A percentile compares a stretch with the other conserved stretches of the same genome.
phyloP scores from a whole-genome alignment of 2,113 vertebrate species.

The Raja brachyura region DNA sequence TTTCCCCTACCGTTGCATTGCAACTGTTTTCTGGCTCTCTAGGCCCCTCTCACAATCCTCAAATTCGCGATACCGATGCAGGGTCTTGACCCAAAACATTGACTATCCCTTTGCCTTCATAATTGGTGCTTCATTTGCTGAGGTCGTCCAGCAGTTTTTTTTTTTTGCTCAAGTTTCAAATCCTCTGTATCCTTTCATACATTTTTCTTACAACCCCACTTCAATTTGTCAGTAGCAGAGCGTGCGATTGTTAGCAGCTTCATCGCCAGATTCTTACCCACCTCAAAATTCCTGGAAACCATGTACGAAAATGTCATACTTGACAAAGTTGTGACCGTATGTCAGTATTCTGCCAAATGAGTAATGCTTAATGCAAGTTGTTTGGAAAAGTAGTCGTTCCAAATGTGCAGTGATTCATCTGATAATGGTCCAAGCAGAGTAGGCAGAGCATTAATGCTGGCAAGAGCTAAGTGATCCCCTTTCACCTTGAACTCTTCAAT shows the following conservation, averaged over 20 bases:
- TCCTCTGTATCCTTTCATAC: no score
- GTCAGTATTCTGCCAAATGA: neutral
- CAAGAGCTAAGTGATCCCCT: neutral
- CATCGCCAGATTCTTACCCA: neutral
- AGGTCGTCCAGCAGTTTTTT: no score
- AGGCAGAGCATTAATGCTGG: neutral
- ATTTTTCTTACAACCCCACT: neutral
- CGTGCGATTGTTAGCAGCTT: neutral
- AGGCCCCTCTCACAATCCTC: neutral
- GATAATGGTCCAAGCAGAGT: neutral
- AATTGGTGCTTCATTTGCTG: no score
- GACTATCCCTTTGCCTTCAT: no score
- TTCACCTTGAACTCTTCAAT: neutral
- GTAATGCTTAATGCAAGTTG: neutral
- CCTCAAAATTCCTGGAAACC: neutral
- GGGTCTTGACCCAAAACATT: no score
- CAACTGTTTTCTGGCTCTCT: neutral
- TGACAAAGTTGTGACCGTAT: neutral
- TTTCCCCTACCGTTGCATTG: neutral
- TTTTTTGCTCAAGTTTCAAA: no score
- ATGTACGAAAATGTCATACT: neutral
- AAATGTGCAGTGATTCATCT: conserved; percentile 8
- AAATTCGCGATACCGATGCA: neutral
- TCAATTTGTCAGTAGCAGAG: neutral
- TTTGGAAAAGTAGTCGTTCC: neutral